Percentiles rank a stretch among this genome's conserved stretches.
Evolutionary conservation across 2,797 vertebrate genomes (phyloP).

Genomic region (Harpagifer antarcticus): DNA sequence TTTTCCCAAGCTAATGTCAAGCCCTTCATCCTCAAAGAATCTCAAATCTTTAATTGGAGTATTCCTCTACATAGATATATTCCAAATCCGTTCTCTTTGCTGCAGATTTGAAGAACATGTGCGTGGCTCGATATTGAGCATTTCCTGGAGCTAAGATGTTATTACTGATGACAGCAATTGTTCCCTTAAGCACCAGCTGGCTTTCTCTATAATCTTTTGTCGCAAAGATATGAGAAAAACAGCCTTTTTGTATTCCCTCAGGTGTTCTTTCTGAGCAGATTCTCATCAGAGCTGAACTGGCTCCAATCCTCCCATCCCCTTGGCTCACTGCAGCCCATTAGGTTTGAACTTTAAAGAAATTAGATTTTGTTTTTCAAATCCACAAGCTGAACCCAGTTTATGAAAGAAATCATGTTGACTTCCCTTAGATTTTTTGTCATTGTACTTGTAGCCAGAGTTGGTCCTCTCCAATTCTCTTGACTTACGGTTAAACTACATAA

Average conservation of each 20-base stretch:
- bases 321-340: constrained; percentile 49
- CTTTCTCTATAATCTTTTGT: constrained; percentile 71
- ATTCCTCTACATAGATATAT: constrained; percentile 14
- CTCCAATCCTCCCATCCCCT: constrained; percentile 51
- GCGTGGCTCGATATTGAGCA: constrained; percentile 32
- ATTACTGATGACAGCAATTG: constrained; percentile 47
- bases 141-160: constrained; percentile 43
- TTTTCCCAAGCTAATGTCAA: not conserved
- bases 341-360: constrained; percentile 55
- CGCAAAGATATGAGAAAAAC: constrained; percentile 71
- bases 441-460: constrained; percentile 17
- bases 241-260: constrained; percentile 49
- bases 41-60: constrained; percentile 8
- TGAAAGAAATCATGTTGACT: constrained; percentile 36
- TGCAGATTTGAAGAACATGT: constrained; percentile 18
- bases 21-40: not conserved
- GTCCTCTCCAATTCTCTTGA: constrained; percentile 7
- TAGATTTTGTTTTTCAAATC: constrained; percentile 11
- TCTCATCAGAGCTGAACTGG: constrained; percentile 58
- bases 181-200: constrained; percentile 54
- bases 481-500: constrained; percentile 24
- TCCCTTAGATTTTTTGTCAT: not conserved
- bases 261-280: constrained; percentile 57
- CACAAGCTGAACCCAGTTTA: constrained; percentile 15
- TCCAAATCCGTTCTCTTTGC: constrained; percentile 15